phyloP scores from a whole-genome alignment of 2,888 invertebrate genomes.

The Dryobotodes eremita region DNA sequence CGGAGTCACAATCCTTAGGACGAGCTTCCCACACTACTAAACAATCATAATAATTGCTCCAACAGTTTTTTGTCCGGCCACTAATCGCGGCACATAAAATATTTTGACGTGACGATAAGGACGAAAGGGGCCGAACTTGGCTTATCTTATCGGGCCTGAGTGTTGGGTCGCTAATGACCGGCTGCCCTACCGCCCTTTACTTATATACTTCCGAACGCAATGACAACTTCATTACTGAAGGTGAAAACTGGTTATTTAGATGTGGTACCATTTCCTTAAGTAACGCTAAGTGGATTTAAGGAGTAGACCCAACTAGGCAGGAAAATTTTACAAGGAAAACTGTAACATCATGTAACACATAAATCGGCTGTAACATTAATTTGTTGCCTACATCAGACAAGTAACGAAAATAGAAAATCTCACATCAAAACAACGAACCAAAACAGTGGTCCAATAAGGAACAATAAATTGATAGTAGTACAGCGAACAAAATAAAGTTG shows the following conservation, averaged over 20 bases:
- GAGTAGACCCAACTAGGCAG: not conserved
- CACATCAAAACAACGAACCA: conserved; percentile 39
- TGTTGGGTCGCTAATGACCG: conserved; percentile 86
- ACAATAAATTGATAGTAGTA: conserved; percentile 69
- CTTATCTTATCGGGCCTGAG: conserved; percentile 86
- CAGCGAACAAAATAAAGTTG: conserved; percentile 66
- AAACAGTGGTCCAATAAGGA: conserved; percentile 56
- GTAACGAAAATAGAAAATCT: conserved; percentile 29
- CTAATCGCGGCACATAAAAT: conserved; percentile 86
- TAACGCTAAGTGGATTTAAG: conserved; percentile 14
- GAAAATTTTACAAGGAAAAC: not conserved
- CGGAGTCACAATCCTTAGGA: conserved; percentile 38
- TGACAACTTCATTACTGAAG: conserved; percentile 82
- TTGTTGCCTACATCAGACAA: not conserved
- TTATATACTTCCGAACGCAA: conserved; percentile 74
- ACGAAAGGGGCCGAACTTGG: conserved; percentile 79
- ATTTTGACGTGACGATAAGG: conserved; percentile 88
- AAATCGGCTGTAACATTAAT: conserved; percentile 10
- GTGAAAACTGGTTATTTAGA: conserved; percentile 54
- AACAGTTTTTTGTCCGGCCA: conserved; percentile 70
- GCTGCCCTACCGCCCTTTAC: conserved; percentile 73
- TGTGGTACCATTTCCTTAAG: conserved; percentile 14
- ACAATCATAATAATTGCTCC: conserved; percentile 76
- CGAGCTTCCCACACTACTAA: conserved; percentile 63
- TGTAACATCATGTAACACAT: not conserved